Percentiles rank a stretch among this genome's conserved stretches.
These are phyloP conservation scores for Geotrypetes seraphini DNA, from an alignment of 2,797 vertebrate species.

Conservation along the genomic window DNA sequence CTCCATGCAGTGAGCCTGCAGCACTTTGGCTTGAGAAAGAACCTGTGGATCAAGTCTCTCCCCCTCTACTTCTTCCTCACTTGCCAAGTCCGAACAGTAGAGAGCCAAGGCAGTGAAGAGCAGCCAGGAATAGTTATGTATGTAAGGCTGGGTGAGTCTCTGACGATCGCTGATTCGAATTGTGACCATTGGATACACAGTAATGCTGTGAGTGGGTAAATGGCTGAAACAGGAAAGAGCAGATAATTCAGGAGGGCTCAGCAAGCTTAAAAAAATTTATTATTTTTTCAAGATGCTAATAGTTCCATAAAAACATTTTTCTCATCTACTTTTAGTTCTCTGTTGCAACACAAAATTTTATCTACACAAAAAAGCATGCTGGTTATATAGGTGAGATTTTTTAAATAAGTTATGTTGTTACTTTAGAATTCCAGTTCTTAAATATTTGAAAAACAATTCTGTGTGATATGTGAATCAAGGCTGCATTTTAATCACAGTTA, in stretches of 20 bases:
- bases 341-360: too few relatives aligned
- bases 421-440: too few relatives aligned
- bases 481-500: too few relatives aligned
- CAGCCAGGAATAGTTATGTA: conserved; percentile 96
- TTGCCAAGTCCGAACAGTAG: conserved; percentile 78
- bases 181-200: conserved; percentile 87
- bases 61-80: conserved; percentile 54
- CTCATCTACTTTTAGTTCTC: too few relatives aligned
- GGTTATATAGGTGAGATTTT: too few relatives aligned
- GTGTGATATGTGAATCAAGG: too few relatives aligned
- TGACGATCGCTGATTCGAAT: conserved; percentile 88
- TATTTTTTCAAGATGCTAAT: too few relatives aligned
- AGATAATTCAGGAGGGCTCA: neutral
- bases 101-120: conserved; percentile 85
- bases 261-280: neutral
- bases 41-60: conserved; percentile 47
- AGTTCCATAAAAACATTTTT: too few relatives aligned
- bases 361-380: too few relatives aligned
- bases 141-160: conserved; percentile 88
- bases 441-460: too few relatives aligned
- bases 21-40: conserved; percentile 41
- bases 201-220: conserved; percentile 87
- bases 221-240: conserved; percentile 57
- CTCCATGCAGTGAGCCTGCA: conserved; percentile 76
- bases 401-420: too few relatives aligned